Conservation (phyloP, 64 coral and sea anemone genomes). For the Dendronephthya gigantea region DNA sequence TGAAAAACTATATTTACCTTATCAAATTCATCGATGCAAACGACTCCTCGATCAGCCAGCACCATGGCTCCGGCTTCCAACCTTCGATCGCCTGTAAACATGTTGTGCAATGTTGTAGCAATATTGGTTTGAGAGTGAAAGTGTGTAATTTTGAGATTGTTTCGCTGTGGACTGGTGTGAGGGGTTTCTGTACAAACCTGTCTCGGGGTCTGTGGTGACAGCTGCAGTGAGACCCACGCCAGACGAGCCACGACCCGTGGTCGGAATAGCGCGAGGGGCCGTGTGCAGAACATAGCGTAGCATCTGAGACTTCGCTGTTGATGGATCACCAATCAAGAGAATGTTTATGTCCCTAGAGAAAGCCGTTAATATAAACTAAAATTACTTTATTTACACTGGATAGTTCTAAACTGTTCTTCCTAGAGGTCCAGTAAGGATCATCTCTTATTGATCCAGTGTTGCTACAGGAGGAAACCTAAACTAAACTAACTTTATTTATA, state of each 20-base stretch:
- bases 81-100: background rate
- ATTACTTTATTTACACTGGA: no score
- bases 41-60: background rate
- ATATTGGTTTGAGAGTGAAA: no score
- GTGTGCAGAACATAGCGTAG: constrained; percentile 86
- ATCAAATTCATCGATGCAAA: constrained; percentile 5
- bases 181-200: background rate
- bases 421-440: no score
- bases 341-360: constrained; percentile 86
- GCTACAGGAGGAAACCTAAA: no score
- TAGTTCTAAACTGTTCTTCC: no score
- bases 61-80: background rate
- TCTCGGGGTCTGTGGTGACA: constrained; percentile 94
- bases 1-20: background rate
- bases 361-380: background rate
- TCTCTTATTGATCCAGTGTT: no score
- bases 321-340: constrained; percentile 96
- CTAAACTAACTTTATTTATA: no score
- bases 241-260: constrained; percentile 94
- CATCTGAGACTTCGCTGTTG: constrained; percentile 98
- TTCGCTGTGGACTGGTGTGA: no score
- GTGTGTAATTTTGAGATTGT: no score
- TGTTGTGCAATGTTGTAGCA: background rate
- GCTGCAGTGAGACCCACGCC: constrained; percentile 92
- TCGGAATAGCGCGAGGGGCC: constrained; percentile 85